Conservation (phyloP, 2,888 invertebrate genomes). For the Athalia circularis region DNA sequence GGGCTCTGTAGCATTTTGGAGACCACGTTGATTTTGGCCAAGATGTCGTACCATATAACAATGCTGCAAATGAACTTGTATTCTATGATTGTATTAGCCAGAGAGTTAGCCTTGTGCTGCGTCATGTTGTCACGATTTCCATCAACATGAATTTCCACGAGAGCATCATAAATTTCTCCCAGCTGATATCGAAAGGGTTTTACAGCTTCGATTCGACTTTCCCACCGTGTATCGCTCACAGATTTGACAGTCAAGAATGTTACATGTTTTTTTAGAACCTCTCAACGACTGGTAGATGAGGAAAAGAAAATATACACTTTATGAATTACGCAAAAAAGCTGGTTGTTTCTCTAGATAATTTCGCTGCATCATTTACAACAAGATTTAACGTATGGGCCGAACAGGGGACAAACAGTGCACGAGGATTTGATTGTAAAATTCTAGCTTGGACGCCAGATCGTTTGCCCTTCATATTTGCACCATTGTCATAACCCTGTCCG, state of each 20-base stretch:
- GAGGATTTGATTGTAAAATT: not conserved
- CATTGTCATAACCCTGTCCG: not conserved
- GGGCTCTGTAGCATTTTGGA: slow-evolving; percentile 52
- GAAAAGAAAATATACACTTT: slow-evolving; percentile 1
- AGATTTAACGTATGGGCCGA: slow-evolving; percentile 1
- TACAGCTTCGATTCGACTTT: slow-evolving; percentile 47
- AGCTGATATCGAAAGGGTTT: slow-evolving; percentile 51
- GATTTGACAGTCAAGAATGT: slow-evolving; percentile 32
- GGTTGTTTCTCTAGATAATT: not conserved
- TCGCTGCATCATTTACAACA: not conserved
- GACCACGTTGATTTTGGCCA: slow-evolving; percentile 39
- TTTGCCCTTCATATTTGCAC: not conserved
- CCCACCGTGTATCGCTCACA: slow-evolving; percentile 52
- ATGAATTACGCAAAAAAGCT: not conserved
- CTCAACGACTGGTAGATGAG: not conserved
- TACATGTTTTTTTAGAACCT: not conserved
- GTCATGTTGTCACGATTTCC: not conserved
- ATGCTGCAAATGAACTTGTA: slow-evolving; percentile 13
- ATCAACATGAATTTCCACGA: not conserved
- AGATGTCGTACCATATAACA: slow-evolving; percentile 44
- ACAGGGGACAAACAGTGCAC: not conserved
- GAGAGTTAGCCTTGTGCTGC: slow-evolving; percentile 2
- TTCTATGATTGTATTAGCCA: not conserved
- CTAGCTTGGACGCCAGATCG: not conserved
- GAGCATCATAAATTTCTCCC: slow-evolving; percentile 20